A percentile compares a stretch with the other conserved stretches of the same genome.
Evolutionary conservation across 2,888 invertebrate species (phyloP).

Genomic region (Euplexia lucipara): DNA sequence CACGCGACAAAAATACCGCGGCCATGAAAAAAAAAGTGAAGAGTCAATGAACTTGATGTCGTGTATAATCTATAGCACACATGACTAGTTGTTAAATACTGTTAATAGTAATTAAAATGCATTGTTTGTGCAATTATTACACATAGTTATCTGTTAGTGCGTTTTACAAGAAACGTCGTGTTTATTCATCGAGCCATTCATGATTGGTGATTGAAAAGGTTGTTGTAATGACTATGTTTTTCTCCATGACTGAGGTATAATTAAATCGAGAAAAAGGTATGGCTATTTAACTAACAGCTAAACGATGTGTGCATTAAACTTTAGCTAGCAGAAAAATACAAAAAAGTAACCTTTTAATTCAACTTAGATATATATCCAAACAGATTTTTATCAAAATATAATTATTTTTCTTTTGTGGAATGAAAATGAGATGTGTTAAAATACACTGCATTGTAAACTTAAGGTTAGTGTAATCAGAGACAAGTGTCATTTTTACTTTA

Average conservation of each 20-base stretch:
- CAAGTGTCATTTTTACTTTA: no score
- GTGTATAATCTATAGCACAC: constrained; percentile 38
- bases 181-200: constrained; percentile 13
- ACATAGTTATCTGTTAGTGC: constrained; percentile 15
- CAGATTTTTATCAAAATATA: neutral
- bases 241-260: neutral
- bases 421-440: no score
- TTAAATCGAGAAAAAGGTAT: constrained; percentile 5
- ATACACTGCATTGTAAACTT: no score
- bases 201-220: constrained; percentile 7
- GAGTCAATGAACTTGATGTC: constrained; percentile 62
- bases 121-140: constrained; percentile 26
- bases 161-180: constrained; percentile 12
- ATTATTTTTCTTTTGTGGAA: neutral
- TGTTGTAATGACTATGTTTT: constrained; percentile 9
- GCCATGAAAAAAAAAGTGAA: constrained; percentile 53
- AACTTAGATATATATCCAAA: neutral
- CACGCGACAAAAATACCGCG: constrained; percentile 65
- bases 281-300: neutral
- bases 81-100: constrained; percentile 23
- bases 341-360: neutral
- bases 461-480: no score
- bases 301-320: neutral
- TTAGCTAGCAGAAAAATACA: neutral
- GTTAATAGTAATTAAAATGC: constrained; percentile 38